phyloP scores from a whole-genome alignment of 2,888 invertebrate genomes.

The Plebejus anna region DNA sequence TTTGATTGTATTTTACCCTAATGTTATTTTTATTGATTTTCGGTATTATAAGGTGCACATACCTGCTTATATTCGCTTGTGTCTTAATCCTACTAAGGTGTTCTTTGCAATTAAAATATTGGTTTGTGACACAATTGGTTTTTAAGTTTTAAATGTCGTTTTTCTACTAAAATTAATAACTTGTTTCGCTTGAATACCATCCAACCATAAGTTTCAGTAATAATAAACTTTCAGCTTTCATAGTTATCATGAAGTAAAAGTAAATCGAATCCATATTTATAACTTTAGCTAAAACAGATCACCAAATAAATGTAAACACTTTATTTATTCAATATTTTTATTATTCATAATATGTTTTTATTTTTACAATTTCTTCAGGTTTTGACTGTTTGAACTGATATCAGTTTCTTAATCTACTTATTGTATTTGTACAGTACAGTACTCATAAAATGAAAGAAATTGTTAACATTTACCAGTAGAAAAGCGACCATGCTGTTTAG shows the following conservation, averaged over 20 bases:
- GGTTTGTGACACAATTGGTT: constrained; percentile 39
- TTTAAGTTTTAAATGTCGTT: constrained; percentile 42
- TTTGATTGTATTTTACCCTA: too few species aligned
- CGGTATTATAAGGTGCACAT: not conserved
- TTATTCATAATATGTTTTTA: not conserved
- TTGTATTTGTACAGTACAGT: not conserved
- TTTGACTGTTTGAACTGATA: not conserved
- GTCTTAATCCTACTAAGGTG: constrained; percentile 18
- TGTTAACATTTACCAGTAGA: constrained; percentile 8
- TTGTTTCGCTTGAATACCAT: constrained; percentile 3
- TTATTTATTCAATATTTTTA: not conserved
- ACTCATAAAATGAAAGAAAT: not conserved
- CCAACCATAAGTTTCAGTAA: constrained; percentile 30
- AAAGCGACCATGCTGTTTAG: constrained; percentile 41
- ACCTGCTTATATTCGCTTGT: constrained; percentile 24
- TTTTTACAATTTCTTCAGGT: not conserved
- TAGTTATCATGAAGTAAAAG: not conserved
- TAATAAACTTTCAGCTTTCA: not conserved
- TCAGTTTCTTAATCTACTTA: not conserved
- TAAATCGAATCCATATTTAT: not conserved
- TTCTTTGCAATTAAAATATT: constrained; percentile 4
- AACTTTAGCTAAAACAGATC: not conserved
- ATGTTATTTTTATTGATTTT: not conserved
- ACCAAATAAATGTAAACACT: not conserved
- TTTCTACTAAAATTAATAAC: constrained; percentile 51